These are phyloP conservation scores for Chaetophractus vellerosus DNA, from an alignment of 2,797 vertebrate genomes.

Conservation along the genomic window DNA sequence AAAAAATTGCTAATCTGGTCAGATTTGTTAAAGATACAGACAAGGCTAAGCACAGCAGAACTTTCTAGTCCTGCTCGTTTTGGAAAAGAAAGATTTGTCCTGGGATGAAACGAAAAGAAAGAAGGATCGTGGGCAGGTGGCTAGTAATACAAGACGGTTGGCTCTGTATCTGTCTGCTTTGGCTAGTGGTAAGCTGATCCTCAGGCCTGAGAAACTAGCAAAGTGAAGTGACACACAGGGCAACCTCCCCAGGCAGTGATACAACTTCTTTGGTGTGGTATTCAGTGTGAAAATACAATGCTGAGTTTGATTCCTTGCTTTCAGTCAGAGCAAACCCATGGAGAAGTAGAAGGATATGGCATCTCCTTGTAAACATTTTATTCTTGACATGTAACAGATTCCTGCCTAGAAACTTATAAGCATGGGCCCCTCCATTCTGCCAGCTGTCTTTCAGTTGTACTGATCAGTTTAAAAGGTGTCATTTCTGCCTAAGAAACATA, in stretches of 20 bases:
- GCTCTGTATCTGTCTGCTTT: conserved; percentile 16
- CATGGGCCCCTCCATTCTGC: background rate
- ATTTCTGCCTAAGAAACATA: conserved; percentile 62
- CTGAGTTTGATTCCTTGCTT: conserved; percentile 40
- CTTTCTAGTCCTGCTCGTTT: conserved; percentile 68
- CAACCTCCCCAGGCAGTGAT: conserved; percentile 1
- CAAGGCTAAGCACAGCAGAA: conserved; percentile 38
- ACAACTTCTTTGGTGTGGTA: background rate
- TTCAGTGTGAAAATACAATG: conserved; percentile 52
- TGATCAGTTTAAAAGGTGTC: conserved; percentile 66
- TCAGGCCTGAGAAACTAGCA: conserved; percentile 10
- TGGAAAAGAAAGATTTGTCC: conserved; percentile 60
- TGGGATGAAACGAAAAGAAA: conserved; percentile 23
- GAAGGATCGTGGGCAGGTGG: background rate
- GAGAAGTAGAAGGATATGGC: conserved; percentile 51
- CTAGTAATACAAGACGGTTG: conserved; percentile 12
- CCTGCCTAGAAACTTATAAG: background rate
- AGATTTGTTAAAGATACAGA: conserved; percentile 74
- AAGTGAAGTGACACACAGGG: conserved; percentile 32
- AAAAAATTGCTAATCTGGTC: conserved; percentile 69
- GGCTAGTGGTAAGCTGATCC: conserved; percentile 1
- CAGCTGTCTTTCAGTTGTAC: conserved; percentile 42
- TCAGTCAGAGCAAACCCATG: conserved; percentile 9
- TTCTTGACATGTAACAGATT: conserved; percentile 59
- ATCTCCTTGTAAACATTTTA: conserved; percentile 14